phyloP scores from a whole-genome alignment of 2,113 vertebrate genomes.

The Phrynosoma blainvillii region DNA sequence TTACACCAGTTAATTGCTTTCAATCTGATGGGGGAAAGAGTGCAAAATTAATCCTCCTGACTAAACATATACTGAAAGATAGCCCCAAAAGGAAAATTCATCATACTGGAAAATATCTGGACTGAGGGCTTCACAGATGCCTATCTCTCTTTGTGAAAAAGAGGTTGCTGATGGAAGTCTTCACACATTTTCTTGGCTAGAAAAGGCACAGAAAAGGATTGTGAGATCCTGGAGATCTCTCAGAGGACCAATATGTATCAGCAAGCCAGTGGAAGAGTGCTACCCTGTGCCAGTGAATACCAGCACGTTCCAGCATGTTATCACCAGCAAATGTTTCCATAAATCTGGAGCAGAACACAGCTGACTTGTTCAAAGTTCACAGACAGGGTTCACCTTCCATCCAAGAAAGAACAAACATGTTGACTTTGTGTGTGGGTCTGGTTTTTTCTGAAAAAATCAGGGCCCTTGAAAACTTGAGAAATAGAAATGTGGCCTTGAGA shows the following conservation, averaged over 20 bases:
- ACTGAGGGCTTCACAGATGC: background rate
- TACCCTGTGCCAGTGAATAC: background rate
- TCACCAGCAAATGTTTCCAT: background rate
- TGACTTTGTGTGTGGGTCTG: too few relatives aligned
- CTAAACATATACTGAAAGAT: too few relatives aligned
- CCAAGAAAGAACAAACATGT: background rate
- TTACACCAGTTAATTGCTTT: too few relatives aligned
- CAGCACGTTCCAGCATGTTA: background rate
- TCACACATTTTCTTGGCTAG: background rate
- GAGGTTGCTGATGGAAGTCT: background rate
- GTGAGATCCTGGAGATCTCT: too few relatives aligned
- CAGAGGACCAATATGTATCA: too few relatives aligned
- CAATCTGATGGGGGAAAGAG: too few relatives aligned
- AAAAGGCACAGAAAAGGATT: background rate
- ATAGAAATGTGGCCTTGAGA: too few relatives aligned
- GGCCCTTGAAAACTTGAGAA: too few relatives aligned
- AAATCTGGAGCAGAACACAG: background rate
- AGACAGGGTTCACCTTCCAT: background rate
- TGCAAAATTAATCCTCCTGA: too few relatives aligned
- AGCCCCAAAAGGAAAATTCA: background rate
- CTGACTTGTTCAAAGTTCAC: background rate
- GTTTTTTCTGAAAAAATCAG: too few relatives aligned
- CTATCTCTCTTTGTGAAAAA: background rate
- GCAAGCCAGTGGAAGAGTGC: too few relatives aligned
- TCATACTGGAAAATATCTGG: background rate